Evolutionary conservation across 1,140 invertebrate species (phyloP), one percentile per base, ranked within the genome.

Genomic region (Zaprionus nigranus): DNA sequence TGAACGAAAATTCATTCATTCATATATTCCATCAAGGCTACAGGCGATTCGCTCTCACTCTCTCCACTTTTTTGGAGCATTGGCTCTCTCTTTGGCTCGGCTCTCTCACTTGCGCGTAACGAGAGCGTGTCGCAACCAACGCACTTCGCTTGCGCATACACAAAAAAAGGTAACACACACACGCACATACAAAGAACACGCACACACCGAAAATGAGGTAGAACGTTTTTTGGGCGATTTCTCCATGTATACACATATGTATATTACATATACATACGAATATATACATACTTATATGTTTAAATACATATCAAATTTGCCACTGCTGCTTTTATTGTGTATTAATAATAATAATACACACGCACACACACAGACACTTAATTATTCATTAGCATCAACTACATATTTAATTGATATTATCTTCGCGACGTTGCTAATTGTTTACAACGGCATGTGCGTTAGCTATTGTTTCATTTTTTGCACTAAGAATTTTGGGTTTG

Each of bases 221-320:
- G 82, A 86, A 86, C 78, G 72, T 79, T 87, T 85, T 85, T 86
- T 86, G 82, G 83, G 83, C 83, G 83, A 86, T 82, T 86, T 86
- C 83, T 86, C 83, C 80, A 87, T 87, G 76, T 82, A 78, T 86
- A 81, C 81, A 79, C 53, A 70, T 38, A 63, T 68, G 53, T 79
- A 73, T 72, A 67, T 20, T 68, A 61, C 54, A 40, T 54, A 36
- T 56, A 53, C 38, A 53, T 12, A 20, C 36, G 17, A 30, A 74
- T 24, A 54, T 17, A 46, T 46, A 46, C 40, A 46, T 46, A 46
- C 40, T 46, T 69, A 64, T 81, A 77, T 79, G 64, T 20, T 58
- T 64, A 57, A 56, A 56, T 36, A 51, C 7, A 64, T 43, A 49
- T 58, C 59, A 59, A 34, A 75, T 64, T 71, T 68, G 78, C 49